Evolutionary conservation across 2,797 vertebrate species (phyloP).

Genomic region (Pseudochaenichthys georgianus): DNA sequence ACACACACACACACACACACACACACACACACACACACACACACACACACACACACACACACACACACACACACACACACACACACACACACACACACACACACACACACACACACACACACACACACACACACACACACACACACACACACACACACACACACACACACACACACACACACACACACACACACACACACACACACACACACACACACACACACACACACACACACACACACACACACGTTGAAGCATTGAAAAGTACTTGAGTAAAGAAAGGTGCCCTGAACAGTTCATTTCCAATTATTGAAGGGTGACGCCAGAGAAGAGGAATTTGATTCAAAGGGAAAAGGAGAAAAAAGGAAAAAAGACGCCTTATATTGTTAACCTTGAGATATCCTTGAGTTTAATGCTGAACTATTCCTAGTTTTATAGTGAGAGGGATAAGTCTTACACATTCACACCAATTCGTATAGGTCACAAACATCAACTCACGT

Average conservation of each 20-base stretch:
- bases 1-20: too few relatives aligned
- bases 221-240: too few relatives aligned
- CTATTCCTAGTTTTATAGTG: slow-evolving; percentile 53
- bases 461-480: slow-evolving; percentile 59
- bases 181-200: too few relatives aligned
- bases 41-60: too few relatives aligned
- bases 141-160: too few relatives aligned
- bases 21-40: too few relatives aligned
- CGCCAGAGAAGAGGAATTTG: slow-evolving; percentile 37
- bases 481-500: slow-evolving; percentile 57
- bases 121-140: too few relatives aligned
- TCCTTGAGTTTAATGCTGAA: slow-evolving; percentile 67
- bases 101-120: too few relatives aligned
- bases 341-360: slow-evolving; percentile 34
- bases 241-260: slow-evolving; percentile 24
- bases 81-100: too few relatives aligned
- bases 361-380: slow-evolving; percentile 19
- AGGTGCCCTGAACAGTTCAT: slow-evolving; percentile 32
- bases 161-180: too few relatives aligned
- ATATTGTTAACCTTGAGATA: slow-evolving; percentile 76
- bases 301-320: slow-evolving; percentile 42
- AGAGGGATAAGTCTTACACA: slow-evolving; percentile 60
- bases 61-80: too few relatives aligned
- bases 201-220: too few relatives aligned
- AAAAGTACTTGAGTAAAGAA: slow-evolving; percentile 49